Percentiles rank a stretch among this genome's conserved stretches.
Conservation (phyloP, 2,797 vertebrate species). For the Poecilia velifera region DNA sequence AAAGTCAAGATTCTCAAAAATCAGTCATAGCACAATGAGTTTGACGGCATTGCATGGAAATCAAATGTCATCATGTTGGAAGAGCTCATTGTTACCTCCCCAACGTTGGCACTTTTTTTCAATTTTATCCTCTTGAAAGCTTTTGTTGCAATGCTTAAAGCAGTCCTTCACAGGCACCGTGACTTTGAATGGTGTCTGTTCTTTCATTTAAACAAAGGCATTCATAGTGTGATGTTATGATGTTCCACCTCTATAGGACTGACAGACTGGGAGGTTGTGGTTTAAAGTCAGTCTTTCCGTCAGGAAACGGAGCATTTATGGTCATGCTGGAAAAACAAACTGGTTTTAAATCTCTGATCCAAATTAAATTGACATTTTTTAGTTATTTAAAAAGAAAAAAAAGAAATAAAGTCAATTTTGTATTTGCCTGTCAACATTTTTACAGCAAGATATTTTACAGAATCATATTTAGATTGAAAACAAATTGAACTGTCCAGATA, state of each 20-base stretch:
- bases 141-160: constrained; percentile 21
- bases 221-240: background rate
- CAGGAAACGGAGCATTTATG: background rate
- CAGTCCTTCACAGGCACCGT: background rate
- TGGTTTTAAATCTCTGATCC: background rate
- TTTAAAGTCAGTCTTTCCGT: background rate
- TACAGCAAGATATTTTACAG: background rate
- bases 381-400: background rate
- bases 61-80: constrained; percentile 40
- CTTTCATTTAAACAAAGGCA: background rate
- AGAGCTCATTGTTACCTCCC: constrained; percentile 39
- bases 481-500: background rate
- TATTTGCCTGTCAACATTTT: background rate
- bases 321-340: background rate
- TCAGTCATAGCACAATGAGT: constrained; percentile 31
- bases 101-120: constrained; percentile 23
- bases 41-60: constrained; percentile 26
- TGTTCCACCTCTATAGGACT: constrained; percentile 3
- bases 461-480: background rate
- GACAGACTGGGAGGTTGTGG: background rate
- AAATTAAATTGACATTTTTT: background rate
- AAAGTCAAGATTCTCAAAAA: constrained; percentile 42
- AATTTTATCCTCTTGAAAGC: constrained; percentile 24
- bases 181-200: constrained; percentile 12
- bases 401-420: background rate